Evolutionary conservation across 1,140 invertebrate genomes (phyloP).

Genomic region (Diploscapter pachys): DNA sequence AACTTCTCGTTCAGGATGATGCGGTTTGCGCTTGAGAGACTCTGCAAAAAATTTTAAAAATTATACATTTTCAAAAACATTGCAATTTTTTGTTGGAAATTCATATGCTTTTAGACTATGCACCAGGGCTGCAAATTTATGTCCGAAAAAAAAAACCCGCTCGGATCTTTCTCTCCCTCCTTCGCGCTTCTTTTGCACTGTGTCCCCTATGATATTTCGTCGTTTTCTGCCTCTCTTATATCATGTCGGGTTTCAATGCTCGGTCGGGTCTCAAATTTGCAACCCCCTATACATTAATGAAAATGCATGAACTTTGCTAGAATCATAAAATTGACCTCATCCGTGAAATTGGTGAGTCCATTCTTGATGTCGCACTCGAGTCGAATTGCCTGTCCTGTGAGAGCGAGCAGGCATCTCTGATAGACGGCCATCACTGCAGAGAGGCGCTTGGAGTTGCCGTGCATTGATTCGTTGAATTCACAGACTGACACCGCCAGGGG

Average conservation of each 20-base stretch:
- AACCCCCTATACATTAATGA: no score
- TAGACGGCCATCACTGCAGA: conserved; percentile 61
- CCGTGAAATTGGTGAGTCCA: conserved; percentile 38
- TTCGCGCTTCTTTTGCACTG: no score
- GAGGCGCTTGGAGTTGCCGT: conserved; percentile 39
- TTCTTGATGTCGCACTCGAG: conserved; percentile 70
- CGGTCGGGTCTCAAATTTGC: no score
- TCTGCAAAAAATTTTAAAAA: conserved; percentile 22
- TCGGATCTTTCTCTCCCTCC: no score
- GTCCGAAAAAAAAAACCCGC: no score
- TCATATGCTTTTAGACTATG: not conserved
- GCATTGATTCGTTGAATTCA: conserved; percentile 71
- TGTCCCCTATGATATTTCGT: no score
- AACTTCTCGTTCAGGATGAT: conserved; percentile 47
- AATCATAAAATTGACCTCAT: conserved; percentile 9
- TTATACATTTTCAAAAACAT: not conserved
- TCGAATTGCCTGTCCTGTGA: conserved; percentile 73
- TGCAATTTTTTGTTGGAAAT: not conserved
- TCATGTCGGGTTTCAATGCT: no score
- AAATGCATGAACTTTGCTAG: not conserved
- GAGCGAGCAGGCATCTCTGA: conserved; percentile 73
- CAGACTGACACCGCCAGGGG: conserved; percentile 80
- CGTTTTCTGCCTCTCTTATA: no score
- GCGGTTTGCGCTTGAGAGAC: conserved; percentile 33
- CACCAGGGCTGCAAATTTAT: not conserved